phyloP scores from a whole-genome alignment of 2,113 vertebrate species.

The Xenopus tropicalis region DNA sequence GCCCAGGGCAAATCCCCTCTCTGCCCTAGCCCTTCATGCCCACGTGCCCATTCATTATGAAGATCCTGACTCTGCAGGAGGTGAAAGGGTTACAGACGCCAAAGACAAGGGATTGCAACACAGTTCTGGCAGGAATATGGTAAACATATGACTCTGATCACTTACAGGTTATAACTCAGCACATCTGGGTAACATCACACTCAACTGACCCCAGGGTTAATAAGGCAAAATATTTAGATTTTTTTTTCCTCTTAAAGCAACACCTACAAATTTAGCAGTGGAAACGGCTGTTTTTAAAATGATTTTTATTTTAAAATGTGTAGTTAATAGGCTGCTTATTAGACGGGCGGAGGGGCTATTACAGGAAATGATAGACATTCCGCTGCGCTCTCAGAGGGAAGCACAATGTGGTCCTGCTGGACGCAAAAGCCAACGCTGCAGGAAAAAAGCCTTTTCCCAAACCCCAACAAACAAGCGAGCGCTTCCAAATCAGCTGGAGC shows the following conservation, averaged over 20 bases:
- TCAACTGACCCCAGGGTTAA: constrained; percentile 5
- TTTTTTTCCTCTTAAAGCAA: background rate
- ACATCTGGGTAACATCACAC: constrained; percentile 29
- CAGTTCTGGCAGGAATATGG: constrained; percentile 6
- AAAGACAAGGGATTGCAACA: constrained; percentile 18
- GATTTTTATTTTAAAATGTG: no score
- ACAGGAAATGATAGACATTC: constrained; percentile 35
- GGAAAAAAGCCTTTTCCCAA: background rate
- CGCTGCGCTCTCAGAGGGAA: background rate
- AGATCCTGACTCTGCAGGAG: background rate
- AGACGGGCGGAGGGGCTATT: background rate
- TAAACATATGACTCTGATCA: constrained; percentile 16
- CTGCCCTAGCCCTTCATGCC: no score
- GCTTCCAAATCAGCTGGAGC: background rate
- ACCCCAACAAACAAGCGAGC: background rate
- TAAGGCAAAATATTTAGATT: background rate
- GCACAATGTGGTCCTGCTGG: background rate
- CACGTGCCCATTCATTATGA: no score
- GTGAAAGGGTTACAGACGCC: background rate
- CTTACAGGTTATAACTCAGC: constrained; percentile 19
- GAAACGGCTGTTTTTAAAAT: no score
- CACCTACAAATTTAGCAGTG: no score
- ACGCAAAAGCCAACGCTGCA: background rate
- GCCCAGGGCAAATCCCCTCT: no score
- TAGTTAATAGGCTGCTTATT: constrained; percentile 5